Evolutionary conservation across 2,888 invertebrate species (phyloP).

Genomic region (Eutolmus rufibarbis): DNA sequence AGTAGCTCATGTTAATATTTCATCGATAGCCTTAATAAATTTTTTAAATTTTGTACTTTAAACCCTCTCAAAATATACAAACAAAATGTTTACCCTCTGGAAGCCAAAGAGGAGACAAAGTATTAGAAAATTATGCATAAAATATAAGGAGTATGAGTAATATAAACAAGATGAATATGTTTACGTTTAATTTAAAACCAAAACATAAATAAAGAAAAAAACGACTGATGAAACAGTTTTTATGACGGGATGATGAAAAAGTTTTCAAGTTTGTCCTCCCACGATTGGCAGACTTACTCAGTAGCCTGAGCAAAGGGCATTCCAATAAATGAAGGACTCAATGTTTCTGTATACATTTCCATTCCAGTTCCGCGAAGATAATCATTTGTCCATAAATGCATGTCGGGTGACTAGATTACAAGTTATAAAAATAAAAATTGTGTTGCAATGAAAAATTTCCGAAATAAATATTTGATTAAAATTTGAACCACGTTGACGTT

Average conservation of each 20-base stretch:
- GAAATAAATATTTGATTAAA: neutral
- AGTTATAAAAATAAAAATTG: neutral
- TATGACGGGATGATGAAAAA: neutral
- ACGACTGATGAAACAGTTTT: neutral
- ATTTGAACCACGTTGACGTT: neutral
- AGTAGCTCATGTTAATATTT: no score
- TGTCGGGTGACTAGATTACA: conserved; percentile 81
- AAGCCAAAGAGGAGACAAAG: neutral
- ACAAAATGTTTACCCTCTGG: neutral
- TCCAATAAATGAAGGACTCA: conserved; percentile 97
- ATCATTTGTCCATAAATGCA: conserved; percentile 99
- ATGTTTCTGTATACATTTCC: conserved; percentile 99
- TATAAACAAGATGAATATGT: neutral
- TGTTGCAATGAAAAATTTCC: neutral
- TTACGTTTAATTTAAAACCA: neutral
- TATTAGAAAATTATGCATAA: neutral
- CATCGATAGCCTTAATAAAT: no score
- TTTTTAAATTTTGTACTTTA: neutral
- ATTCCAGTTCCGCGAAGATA: conserved; percentile 99
- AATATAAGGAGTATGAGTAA: neutral
- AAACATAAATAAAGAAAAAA: neutral
- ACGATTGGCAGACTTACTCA: conserved; percentile 81
- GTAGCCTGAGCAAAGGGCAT: conserved; percentile 98
- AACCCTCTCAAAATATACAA: neutral
- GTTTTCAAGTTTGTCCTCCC: conserved; percentile 36